Conservation (phyloP, 2,888 invertebrate species). For the Mamestra brassicae region DNA sequence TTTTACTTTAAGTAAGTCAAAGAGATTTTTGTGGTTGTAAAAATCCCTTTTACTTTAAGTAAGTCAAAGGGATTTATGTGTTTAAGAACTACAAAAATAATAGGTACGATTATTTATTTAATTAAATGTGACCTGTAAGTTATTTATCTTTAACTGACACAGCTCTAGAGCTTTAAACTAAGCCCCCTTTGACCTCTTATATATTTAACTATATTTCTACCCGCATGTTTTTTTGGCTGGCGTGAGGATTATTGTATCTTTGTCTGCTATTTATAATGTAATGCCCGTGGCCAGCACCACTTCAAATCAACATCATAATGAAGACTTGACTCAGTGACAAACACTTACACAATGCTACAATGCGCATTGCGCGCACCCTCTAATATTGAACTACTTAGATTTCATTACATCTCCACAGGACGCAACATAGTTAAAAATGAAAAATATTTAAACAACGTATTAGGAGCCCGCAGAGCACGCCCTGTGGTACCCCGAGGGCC, state of each 20-base stretch:
- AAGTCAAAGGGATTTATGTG: background rate
- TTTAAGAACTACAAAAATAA: background rate
- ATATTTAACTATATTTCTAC: background rate
- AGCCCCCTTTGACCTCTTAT: background rate
- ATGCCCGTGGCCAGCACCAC: background rate
- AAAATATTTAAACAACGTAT: conserved; percentile 74
- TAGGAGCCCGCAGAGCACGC: conserved; percentile 84
- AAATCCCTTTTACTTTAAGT: conserved; percentile 2
- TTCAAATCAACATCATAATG: background rate
- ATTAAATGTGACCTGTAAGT: too few relatives aligned
- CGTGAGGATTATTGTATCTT: background rate
- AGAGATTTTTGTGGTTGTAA: background rate
- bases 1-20: background rate
- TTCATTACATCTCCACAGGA: conserved; percentile 71
- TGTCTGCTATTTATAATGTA: background rate
- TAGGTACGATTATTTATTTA: too few relatives aligned
- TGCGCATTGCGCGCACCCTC: conserved; percentile 8
- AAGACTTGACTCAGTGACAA: background rate
- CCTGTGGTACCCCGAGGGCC: conserved; percentile 82
- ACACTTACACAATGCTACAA: conserved; percentile 2
- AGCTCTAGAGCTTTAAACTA: background rate
- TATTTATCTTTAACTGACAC: too few relatives aligned
- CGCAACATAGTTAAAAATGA: conserved; percentile 67
- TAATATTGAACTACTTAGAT: conserved; percentile 55
- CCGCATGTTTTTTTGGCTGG: too few relatives aligned